Evolutionary conservation across 2,113 vertebrate genomes (phyloP).

Genomic region (Leuciscus idus): DNA sequence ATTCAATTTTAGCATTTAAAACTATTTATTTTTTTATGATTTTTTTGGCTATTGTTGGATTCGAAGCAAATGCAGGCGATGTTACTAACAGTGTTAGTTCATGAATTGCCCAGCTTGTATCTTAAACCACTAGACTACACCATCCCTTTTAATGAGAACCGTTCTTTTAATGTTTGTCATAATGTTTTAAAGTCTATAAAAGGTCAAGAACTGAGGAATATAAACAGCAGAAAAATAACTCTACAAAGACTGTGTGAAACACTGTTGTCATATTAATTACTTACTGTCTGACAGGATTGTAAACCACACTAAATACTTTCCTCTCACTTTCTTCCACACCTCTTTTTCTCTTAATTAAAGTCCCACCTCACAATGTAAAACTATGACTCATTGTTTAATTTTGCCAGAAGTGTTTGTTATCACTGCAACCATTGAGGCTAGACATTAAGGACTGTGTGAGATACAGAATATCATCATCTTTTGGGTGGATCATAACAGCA

Average conservation of each 20-base stretch:
- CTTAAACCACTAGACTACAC: neutral
- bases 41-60: neutral
- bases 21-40: neutral
- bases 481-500: neutral
- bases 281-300: neutral
- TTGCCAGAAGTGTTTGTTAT: neutral
- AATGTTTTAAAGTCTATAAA: neutral
- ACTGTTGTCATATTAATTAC: neutral
- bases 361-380: neutral
- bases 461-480: neutral
- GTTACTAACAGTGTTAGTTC: neutral
- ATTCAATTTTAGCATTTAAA: too few relatives aligned
- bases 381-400: constrained; percentile 19
- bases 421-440: neutral
- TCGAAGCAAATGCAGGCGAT: neutral
- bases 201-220: neutral
- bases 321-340: constrained; percentile 1
- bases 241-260: neutral
- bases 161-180: neutral
- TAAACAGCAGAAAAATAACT: neutral
- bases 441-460: neutral
- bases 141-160: neutral
- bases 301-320: constrained; percentile 4
- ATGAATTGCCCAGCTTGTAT: neutral
- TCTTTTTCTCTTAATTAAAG: neutral